phyloP scores from a whole-genome alignment of 2,113 vertebrate species.

The Conger conger region DNA sequence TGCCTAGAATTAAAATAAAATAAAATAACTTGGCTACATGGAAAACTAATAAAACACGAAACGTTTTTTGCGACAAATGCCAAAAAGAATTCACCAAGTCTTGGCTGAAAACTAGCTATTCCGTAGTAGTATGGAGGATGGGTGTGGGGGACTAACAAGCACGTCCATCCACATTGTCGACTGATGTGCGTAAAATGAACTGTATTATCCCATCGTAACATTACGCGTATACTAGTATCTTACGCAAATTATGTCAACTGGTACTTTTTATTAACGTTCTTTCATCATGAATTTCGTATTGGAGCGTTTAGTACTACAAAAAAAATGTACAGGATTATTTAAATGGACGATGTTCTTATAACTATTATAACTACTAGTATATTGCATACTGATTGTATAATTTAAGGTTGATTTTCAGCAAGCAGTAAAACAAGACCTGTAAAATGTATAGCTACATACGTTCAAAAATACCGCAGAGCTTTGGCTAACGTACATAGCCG shows the following conservation, averaged over 20 bases:
- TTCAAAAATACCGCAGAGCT: constrained; percentile 3
- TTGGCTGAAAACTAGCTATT: not conserved
- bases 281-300: not conserved
- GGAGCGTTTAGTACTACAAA: not conserved
- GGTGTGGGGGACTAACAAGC: not conserved
- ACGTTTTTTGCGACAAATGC: not conserved
- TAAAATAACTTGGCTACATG: not conserved
- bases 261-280: not conserved
- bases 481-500: not conserved
- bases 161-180: not conserved
- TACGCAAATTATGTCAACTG: not conserved
- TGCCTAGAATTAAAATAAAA: not conserved
- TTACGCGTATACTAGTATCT: not conserved
- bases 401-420: no score
- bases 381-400: no score
- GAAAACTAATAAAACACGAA: not conserved
- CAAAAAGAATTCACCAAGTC: not conserved
- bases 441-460: not conserved
- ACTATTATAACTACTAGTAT: no score
- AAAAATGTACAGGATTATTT: not conserved
- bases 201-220: not conserved
- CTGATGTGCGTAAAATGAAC: not conserved
- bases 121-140: not conserved
- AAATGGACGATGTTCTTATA: not conserved
- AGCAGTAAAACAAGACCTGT: not conserved